Evolutionary conservation across 1,140 invertebrate species (phyloP), one percentile per base, ranked within the genome.

Genomic region (Archivesica marissinica): DNA sequence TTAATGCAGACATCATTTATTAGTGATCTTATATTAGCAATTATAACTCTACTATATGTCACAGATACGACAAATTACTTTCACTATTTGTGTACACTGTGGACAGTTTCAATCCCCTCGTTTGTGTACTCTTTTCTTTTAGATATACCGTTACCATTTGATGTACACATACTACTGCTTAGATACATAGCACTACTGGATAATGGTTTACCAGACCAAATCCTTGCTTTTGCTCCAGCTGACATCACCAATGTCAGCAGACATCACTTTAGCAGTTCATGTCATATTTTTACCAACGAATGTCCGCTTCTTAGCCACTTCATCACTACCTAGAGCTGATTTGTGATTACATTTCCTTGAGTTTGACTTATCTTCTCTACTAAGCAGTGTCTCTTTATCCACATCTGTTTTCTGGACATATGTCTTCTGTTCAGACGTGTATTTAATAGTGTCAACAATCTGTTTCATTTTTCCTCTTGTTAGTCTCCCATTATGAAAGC

Each of bases 371-470:
- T 39, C 23, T 9, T 17, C 23, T 7, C 6, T 2, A 6, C 30
- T 23, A 4, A 7, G 2, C 4, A n/a, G 17, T 52, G 4, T n/a
- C 3, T 4, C 50, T n/a, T 11, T 52, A 3, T 17, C 50, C 6
- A n/a, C 23, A 50, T 17, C 33, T 28, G n/a, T 50, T 75, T 52
- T 59, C 41, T 78, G 39, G 6, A 9, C 25, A 1, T n/a, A 20
- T 1, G 35, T 33, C 61, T 61, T 44, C n/a, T 44, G 35, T 41
- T 78, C 52, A 78, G 75, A 25, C 1, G 38, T 41, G 11, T 39
- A 35, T 78, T 78, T 56, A 78, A 61, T 59, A 17, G 4, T 9
- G 9, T 78, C 52, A 61, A 78, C 56, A 44, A 59, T 78, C 15
- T 41, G 17, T 59, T 41, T 41, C 1, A 61, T 59, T 15, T 28